A percentile compares a stretch with the other conserved stretches of the same genome.
phyloP scores from a whole-genome alignment of 2,888 invertebrate species.

The Leuctra nigra region DNA sequence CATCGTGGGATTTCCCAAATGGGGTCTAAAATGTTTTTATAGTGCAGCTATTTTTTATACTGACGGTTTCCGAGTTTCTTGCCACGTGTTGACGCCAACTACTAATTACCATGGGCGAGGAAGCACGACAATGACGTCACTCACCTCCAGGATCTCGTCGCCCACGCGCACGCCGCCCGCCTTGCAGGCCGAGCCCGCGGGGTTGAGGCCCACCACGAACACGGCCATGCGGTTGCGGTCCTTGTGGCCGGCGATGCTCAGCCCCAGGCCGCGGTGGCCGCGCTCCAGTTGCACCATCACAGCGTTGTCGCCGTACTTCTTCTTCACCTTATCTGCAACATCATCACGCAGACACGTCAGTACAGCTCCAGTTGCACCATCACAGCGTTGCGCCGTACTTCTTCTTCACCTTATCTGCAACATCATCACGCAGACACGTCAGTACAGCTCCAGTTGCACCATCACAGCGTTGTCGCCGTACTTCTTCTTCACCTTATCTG shows the following conservation, averaged over 20 bases:
- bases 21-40: no score
- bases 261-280: constrained; percentile 71
- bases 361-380: constrained; percentile 71
- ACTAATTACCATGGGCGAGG: no score
- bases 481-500: no score
- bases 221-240: constrained; percentile 94
- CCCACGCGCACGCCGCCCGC: constrained; percentile 76
- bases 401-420: constrained; percentile 84
- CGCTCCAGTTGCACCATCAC: constrained; percentile 71
- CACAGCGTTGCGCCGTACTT: constrained; percentile 72
- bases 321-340: constrained; percentile 79
- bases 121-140: constrained; percentile 18
- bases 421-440: no score
- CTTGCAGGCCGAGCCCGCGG: constrained; percentile 71
- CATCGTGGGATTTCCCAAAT: no score
- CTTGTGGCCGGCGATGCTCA: constrained; percentile 89
- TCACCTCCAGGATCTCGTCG: constrained; percentile 91
- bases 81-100: no score
- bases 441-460: no score
- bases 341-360: background rate
- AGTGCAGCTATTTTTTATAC: no score
- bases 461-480: no score
- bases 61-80: no score
- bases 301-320: constrained; percentile 75
- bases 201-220: constrained; percentile 92